Evolutionary conservation across 2,797 vertebrate species (phyloP).

Genomic region (Hydrocynus forskahlii): DNA sequence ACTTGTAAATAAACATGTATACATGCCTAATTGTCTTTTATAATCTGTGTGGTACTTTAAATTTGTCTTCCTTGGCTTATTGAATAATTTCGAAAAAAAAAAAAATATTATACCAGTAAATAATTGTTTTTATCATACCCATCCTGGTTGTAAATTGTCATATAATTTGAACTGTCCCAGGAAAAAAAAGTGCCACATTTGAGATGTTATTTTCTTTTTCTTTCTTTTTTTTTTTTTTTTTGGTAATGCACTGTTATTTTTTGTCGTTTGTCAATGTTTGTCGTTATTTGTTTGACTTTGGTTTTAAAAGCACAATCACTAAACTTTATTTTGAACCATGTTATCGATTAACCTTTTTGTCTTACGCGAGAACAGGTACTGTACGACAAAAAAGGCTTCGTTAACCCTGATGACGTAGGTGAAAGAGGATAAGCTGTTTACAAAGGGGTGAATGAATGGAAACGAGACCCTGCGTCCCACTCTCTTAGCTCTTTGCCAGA

Average conservation of each 20-base stretch:
- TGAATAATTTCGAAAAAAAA: constrained; percentile 66
- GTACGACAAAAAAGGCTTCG: constrained; percentile 75
- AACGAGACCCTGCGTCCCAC: constrained; percentile 66
- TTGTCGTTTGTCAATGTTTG: constrained; percentile 77
- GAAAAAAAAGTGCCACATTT: constrained; percentile 96
- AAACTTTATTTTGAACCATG: constrained; percentile 99
- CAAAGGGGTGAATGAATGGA: constrained; percentile 73
- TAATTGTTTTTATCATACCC: constrained; percentile 84
- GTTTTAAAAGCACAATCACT: constrained; percentile 99
- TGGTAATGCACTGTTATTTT: constrained; percentile 99
- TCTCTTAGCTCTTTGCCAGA: constrained; percentile 42
- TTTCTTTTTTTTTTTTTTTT: constrained; percentile 75
- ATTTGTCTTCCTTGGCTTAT: constrained; percentile 87
- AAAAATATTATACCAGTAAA: constrained; percentile 82
- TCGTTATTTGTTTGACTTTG: constrained; percentile 87
- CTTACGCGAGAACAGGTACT: constrained; percentile 84
- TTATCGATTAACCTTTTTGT: constrained; percentile 99
- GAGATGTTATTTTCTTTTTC: constrained; percentile 77
- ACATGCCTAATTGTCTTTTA: constrained; percentile 84
- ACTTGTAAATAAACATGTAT: constrained; percentile 92
- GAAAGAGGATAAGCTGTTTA: constrained; percentile 78
- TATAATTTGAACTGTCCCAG: constrained; percentile 88
- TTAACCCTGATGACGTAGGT: constrained; percentile 92
- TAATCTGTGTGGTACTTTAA: constrained; percentile 89
- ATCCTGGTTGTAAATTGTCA: constrained; percentile 93